Evolutionary conservation across 92 coral and sea anemone species (phyloP).

Genomic region (Blastomussa wellsi): DNA sequence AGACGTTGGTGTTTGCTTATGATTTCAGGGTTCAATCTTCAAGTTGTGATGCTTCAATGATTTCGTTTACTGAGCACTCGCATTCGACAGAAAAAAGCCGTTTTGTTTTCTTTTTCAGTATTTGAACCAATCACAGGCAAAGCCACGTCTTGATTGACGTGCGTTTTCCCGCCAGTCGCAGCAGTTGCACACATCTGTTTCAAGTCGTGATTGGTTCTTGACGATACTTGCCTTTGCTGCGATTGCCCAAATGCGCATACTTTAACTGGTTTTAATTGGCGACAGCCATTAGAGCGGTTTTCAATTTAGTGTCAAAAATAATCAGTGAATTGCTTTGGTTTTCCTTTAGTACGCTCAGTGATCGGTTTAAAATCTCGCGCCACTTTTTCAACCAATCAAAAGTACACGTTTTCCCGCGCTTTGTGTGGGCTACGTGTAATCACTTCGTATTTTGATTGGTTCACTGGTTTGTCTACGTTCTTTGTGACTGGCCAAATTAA

Average conservation of each 20-base stretch:
- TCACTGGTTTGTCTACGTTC: too few species aligned
- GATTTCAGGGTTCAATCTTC: not conserved
- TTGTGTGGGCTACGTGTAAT: too few species aligned
- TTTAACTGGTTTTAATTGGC: not conserved
- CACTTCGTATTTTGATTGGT: too few species aligned
- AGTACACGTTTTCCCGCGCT: too few species aligned
- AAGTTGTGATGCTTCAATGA: not conserved
- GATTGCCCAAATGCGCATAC: not conserved
- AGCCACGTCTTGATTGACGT: not conserved
- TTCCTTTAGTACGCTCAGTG: too few species aligned
- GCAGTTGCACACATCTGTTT: not conserved
- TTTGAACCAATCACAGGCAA: not conserved
- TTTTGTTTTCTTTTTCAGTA: too few species aligned
- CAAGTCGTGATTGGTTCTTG: not conserved
- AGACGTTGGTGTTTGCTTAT: not conserved
- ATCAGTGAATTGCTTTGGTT: too few species aligned
- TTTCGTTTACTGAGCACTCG: not conserved
- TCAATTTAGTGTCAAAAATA: too few species aligned
- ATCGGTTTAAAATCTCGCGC: too few species aligned
- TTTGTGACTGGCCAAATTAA: too few species aligned
- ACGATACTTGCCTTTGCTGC: not conserved
- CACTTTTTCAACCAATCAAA: too few species aligned
- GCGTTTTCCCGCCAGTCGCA: not conserved
- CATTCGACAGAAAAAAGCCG: not conserved
- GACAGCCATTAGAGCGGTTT: not conserved